Evolutionary conservation across 2,888 invertebrate species (phyloP).

Genomic region (Morpho deidamia): DNA sequence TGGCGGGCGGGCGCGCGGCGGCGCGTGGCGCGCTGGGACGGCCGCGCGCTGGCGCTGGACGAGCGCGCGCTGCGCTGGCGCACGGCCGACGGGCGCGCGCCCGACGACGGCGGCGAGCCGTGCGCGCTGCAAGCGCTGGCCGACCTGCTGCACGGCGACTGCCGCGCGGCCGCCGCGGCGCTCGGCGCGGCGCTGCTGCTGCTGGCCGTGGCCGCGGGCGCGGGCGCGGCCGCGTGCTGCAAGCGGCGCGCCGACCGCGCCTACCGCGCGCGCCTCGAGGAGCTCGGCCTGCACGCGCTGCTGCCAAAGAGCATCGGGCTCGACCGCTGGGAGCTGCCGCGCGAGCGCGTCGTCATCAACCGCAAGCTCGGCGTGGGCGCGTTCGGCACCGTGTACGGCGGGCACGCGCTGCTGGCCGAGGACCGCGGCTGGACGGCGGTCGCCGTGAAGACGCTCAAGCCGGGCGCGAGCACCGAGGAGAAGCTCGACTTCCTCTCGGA

Average conservation of each 20-base stretch:
- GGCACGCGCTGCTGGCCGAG: conserved; percentile 85
- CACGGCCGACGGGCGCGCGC: conserved; percentile 75
- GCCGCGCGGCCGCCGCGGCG: conserved; percentile 83
- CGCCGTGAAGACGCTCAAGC: conserved; percentile 93
- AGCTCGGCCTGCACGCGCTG: conserved; percentile 50
- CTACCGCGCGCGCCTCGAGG: conserved; percentile 48
- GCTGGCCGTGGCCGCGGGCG: conserved; percentile 40
- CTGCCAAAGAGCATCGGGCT: conserved; percentile 57
- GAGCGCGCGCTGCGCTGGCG: conserved; percentile 83
- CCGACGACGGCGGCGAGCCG: conserved; percentile 83
- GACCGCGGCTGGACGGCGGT: conserved; percentile 87
- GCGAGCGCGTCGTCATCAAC: conserved; percentile 91
- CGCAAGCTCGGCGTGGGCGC: conserved; percentile 93
- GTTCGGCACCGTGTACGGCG: conserved; percentile 95
- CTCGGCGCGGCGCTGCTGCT: conserved; percentile 39
- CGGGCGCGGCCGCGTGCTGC: conserved; percentile 42
- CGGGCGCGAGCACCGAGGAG: conserved; percentile 89
- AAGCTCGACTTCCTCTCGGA: conserved; percentile 95
- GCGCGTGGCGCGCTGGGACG: conserved; percentile 84
- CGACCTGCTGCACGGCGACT: conserved; percentile 81
- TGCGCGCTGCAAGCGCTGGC: conserved; percentile 86
- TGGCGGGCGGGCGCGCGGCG: conserved; percentile 75
- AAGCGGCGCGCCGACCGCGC: conserved; percentile 52
- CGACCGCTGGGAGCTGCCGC: conserved; percentile 93
- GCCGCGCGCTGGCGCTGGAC: conserved; percentile 86